Conservation (phyloP, 2,113 vertebrate genomes). For the Scophthalmus maximus region DNA sequence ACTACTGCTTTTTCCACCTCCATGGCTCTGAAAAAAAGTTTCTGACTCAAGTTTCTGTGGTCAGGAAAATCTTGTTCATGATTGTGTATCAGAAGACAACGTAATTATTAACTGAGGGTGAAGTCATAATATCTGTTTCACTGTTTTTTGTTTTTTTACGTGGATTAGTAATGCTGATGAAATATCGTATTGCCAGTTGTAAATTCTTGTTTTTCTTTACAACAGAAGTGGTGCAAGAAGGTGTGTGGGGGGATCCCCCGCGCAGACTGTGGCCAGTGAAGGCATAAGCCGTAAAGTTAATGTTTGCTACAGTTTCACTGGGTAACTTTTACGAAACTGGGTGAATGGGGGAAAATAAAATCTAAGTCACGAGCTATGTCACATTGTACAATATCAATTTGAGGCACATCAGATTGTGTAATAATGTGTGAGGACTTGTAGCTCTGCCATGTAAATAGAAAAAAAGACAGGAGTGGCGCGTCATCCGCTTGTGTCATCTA, state of each 20-base stretch:
- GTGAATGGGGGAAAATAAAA: too few relatives aligned
- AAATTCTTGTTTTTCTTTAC: neutral
- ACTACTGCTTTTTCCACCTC: too few relatives aligned
- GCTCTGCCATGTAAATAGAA: too few relatives aligned
- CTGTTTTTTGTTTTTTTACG: too few relatives aligned
- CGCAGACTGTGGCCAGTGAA: neutral
- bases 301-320: too few relatives aligned
- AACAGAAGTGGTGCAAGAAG: neutral
- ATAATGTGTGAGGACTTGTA: too few relatives aligned
- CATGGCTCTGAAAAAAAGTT: fast-evolving
- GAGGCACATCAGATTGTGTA: too few relatives aligned
- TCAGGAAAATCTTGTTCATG: neutral
- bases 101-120: neutral
- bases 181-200: neutral
- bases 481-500: too few relatives aligned
- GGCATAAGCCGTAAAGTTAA: neutral
- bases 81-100: neutral
- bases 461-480: too few relatives aligned
- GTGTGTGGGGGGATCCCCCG: neutral
- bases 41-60: neutral
- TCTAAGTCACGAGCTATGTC: too few relatives aligned
- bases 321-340: too few relatives aligned
- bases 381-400: too few relatives aligned
- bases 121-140: constrained; percentile 1
- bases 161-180: neutral